These are phyloP conservation scores for Zosterops borbonicus DNA, from an alignment of 2,113 vertebrate species.

Conservation along the genomic window DNA sequence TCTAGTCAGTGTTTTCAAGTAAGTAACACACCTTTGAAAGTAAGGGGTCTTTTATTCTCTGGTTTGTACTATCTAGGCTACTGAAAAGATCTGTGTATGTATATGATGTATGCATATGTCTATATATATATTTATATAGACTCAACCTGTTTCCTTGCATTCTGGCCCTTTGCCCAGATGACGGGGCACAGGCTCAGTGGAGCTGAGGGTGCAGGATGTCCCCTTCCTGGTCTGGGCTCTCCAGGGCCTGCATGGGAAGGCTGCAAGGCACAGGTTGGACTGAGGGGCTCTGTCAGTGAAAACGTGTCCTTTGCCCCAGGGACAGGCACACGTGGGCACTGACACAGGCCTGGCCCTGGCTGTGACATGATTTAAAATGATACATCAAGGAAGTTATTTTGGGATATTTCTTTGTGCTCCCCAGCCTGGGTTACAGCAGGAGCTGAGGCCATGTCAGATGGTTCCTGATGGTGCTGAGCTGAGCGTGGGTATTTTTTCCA, in stretches of 20 bases:
- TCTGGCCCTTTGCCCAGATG: neutral
- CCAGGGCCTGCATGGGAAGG: accelerated
- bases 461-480: neutral
- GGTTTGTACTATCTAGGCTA: accelerated
- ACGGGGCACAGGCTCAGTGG: neutral
- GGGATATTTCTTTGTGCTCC: neutral
- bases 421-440: neutral
- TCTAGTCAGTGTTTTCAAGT: neutral
- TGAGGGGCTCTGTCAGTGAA: neutral
- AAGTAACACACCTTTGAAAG: neutral
- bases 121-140: neutral
- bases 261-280: neutral
- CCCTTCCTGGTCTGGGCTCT: neutral
- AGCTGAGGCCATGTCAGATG: neutral
- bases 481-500: accelerated
- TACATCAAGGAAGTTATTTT: neutral
- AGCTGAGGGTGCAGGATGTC: neutral
- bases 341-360: neutral
- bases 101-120: accelerated
- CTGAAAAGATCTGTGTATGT: no score
- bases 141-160: accelerated
- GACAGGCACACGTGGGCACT: neutral
- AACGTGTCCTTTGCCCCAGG: neutral
- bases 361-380: neutral
- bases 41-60: accelerated